These are phyloP conservation scores for Xylophagus ater DNA, from an alignment of 2,888 invertebrate species.

Conservation along the genomic window DNA sequence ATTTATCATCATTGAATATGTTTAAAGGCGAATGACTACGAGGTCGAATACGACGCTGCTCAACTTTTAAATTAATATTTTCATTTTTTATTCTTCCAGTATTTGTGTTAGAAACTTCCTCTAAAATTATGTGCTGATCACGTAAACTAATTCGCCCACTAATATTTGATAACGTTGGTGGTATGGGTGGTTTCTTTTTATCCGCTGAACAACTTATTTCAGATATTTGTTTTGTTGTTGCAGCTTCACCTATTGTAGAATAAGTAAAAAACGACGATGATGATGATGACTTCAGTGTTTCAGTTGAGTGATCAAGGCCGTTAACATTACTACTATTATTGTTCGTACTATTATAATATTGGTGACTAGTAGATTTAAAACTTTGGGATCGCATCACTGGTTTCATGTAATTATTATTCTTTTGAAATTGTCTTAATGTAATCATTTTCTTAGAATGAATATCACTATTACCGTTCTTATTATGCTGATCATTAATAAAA, in stretches of 20 bases:
- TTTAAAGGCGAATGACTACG: conserved; percentile 17
- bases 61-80: too few relatives aligned
- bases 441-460: neutral
- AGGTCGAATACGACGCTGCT: conserved; percentile 11
- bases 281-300: conserved; percentile 1
- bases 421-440: neutral
- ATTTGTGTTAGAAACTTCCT: conserved; percentile 3
- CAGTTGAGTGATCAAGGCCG: conserved; percentile 5
- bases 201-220: neutral
- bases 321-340: conserved; percentile 3
- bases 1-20: conserved; percentile 6
- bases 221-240: neutral
- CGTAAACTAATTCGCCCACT: conserved; percentile 15
- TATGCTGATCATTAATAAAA: conserved; percentile 6
- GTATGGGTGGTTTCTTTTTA: conserved; percentile 5
- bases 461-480: neutral
- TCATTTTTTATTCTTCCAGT: too few relatives aligned
- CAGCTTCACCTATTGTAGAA: neutral
- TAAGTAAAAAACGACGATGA: neutral
- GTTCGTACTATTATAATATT: too few relatives aligned
- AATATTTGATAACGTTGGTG: conserved; percentile 1
- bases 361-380: conserved; percentile 2
- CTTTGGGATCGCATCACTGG: conserved; percentile 11
- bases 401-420: neutral
- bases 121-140: conserved; percentile 8